Evolutionary conservation across 2,888 invertebrate genomes (phyloP).

Genomic region (Hydrotaea diabolus): DNA sequence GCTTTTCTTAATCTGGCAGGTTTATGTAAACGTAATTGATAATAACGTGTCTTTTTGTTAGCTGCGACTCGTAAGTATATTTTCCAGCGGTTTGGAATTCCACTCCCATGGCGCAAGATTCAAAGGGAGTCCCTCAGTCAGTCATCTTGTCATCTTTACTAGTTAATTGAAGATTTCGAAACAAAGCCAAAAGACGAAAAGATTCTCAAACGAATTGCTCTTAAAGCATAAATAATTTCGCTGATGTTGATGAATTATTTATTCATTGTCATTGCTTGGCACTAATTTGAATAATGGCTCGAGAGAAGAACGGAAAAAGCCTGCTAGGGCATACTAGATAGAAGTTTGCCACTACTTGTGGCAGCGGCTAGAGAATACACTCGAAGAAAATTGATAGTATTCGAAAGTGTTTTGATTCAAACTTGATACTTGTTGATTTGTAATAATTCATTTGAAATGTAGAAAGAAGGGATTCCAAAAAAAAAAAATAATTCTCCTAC

Average conservation of each 20-base stretch:
- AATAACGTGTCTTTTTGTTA: background rate
- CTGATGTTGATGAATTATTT: background rate
- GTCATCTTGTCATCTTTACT: no score
- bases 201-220: background rate
- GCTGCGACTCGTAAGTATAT: background rate
- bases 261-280: slow-evolving; percentile 43
- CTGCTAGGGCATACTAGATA: slow-evolving; percentile 36
- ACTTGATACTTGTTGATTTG: no score
- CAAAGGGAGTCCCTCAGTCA: no score
- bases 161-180: slow-evolving; percentile 14
- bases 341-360: background rate
- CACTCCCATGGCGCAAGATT: background rate
- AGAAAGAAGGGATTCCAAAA: no score
- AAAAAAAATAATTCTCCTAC: no score
- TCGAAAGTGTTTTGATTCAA: no score
- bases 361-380: background rate
- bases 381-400: background rate
- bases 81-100: background rate
- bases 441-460: no score
- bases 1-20: no score
- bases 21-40: slow-evolving; percentile 20
- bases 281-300: slow-evolving; percentile 31
- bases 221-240: background rate
- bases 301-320: background rate
- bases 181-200: background rate